Evolutionary conservation across 2,888 invertebrate genomes (phyloP), one percentile per base, ranked within the genome.

Genomic region (Parasteatoda lunata): DNA sequence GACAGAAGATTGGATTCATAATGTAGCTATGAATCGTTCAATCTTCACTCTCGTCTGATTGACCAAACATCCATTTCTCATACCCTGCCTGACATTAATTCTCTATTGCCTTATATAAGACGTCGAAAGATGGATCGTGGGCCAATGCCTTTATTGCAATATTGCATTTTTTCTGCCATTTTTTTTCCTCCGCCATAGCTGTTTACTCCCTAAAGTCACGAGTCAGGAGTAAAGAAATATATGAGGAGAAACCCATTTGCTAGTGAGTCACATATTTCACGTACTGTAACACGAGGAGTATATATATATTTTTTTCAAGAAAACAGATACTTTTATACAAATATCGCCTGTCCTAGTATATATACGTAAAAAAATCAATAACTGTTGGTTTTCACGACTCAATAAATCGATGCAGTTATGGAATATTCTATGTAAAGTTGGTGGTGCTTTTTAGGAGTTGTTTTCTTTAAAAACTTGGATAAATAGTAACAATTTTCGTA

Each of bases 41-140:
- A 78, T 78, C 78, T 68, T 54, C 70, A 45, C 70, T 78, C 70
- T 70, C 47, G 52, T 45, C 48, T 78, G 78, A 78, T 78, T 78
- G 78, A 78, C 78, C 78, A 78, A 54, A 52, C 51, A 69, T 78
- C 70, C 70, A 69, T 78, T 54, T 78, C 69, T 70, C 78, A 78
- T 54, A 52, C 69, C n/a, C 11, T n/a, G n/a, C 9, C 48, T 54
- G 78, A 78, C 78, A 78, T 78, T 78, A 78, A 78, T 78, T 78
- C 78, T 78, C 78, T 70, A 70, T 78, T 48, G 78, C 47, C 68
- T n/a, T 52, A 70, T 78, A 78, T 78, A 70, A 78, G 78, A 70
- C 78, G 54, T 45, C 13, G 70, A 59, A 69, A 78, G 78, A 78
- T 78, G 78, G 78, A 78, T 78, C 54, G 78, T 48, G 45, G 6